Percentiles rank a stretch among this genome's conserved stretches.
phyloP scores from a whole-genome alignment of 92 coral and sea anemone species.

The Epizoanthus stellaris region DNA sequence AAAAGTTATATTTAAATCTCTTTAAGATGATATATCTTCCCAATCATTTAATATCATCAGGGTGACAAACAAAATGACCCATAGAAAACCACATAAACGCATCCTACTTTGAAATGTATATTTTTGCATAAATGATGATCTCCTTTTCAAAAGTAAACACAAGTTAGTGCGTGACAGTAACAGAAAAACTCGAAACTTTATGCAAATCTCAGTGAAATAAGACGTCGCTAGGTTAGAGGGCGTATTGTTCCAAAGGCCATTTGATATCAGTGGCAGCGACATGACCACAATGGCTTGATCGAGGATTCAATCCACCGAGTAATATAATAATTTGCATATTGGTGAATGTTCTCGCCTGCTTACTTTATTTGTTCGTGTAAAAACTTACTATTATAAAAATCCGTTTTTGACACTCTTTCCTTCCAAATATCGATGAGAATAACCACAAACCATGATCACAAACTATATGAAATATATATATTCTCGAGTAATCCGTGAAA shows the following conservation, averaged over 20 bases:
- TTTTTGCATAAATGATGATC: neutral
- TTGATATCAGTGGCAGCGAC: conserved; percentile 14
- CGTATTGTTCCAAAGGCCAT: neutral
- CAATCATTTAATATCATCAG: no score
- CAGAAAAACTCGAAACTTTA: neutral
- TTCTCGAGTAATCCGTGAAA: neutral
- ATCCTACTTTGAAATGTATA: neutral
- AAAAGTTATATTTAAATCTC: neutral
- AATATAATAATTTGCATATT: conserved; percentile 29
- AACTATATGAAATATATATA: neutral
- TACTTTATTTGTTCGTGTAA: neutral
- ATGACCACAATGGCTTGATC: neutral
- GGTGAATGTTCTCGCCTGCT: conserved; percentile 7
- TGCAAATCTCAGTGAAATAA: conserved; percentile 7
- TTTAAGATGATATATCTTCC: neutral
- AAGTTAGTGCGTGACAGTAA: neutral
- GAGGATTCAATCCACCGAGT: conserved; percentile 5
- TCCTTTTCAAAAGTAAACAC: neutral
- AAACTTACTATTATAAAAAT: neutral
- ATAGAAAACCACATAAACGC: neutral
- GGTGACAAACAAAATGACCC: neutral
- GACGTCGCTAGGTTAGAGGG: conserved; percentile 17
- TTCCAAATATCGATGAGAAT: neutral
- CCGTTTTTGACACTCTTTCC: neutral
- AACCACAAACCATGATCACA: neutral